These are phyloP conservation scores for Scaptomyza montana DNA, from an alignment of 1,140 invertebrate genomes.

Conservation along the genomic window DNA sequence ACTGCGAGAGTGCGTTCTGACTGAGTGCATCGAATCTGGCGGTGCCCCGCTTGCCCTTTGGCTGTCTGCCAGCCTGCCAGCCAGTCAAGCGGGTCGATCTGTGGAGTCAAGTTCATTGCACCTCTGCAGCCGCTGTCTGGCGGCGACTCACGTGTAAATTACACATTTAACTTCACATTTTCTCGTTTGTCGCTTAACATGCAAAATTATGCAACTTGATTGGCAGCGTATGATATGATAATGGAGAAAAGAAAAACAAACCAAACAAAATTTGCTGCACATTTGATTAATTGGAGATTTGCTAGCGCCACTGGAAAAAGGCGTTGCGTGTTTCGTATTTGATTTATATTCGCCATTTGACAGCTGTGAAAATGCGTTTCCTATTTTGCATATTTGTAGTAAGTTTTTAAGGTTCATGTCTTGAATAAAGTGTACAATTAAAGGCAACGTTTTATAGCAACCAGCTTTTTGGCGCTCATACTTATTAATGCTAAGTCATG, in stretches of 20 bases:
- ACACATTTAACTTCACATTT: conserved; percentile 19
- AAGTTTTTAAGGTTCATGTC: too few species aligned
- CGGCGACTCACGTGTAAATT: conserved; percentile 60
- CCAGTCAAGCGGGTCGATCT: conserved; percentile 71
- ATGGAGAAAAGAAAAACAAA: neutral
- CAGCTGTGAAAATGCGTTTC: conserved; percentile 51
- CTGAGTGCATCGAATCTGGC: conserved; percentile 32
- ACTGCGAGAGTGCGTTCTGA: conserved; percentile 34
- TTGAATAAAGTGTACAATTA: too few species aligned
- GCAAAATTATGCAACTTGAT: conserved; percentile 73
- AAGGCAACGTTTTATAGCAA: conserved; percentile 5
- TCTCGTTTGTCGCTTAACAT: conserved; percentile 39
- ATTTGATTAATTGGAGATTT: conserved; percentile 3
- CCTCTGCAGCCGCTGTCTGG: conserved; percentile 21
- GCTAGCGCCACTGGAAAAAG: too few species aligned
- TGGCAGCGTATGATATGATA: conserved; percentile 37
- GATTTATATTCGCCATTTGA: conserved; percentile 14
- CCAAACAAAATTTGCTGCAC: conserved; percentile 34
- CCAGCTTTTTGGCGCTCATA: neutral
- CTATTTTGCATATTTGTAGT: conserved; percentile 53
- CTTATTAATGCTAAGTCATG: too few species aligned
- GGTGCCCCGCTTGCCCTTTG: conserved; percentile 35
- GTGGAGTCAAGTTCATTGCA: conserved; percentile 70
- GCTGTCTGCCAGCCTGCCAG: conserved; percentile 39
- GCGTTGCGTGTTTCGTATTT: too few species aligned